phyloP scores from a whole-genome alignment of 2,888 invertebrate species.

The Agrypnus murinus region DNA sequence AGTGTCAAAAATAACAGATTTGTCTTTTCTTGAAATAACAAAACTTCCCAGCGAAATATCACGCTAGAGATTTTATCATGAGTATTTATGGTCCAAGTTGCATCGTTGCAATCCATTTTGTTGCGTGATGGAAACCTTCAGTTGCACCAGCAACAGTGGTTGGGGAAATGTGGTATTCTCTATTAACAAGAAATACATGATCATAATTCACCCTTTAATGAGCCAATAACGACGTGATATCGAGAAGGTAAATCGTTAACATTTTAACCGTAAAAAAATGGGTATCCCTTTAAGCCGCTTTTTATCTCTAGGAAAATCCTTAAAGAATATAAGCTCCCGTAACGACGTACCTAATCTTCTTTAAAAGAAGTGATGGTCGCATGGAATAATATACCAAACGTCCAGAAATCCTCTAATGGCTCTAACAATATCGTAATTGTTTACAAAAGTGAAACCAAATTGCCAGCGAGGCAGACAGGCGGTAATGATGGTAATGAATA shows the following conservation, averaged over 20 bases:
- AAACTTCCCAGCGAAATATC: not conserved
- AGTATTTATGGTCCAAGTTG: not conserved
- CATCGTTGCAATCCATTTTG: not conserved
- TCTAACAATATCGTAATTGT: too few relatives aligned
- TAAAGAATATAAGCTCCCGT: slow-evolving; percentile 17
- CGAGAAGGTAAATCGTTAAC: slow-evolving; percentile 6
- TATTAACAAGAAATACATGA: not conserved
- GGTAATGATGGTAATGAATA: too few relatives aligned
- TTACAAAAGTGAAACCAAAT: too few relatives aligned
- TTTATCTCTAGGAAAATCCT: slow-evolving; percentile 16
- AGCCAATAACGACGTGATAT: not conserved
- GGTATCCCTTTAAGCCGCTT: not conserved
- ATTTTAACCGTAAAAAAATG: slow-evolving; percentile 20
- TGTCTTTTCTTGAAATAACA: too few relatives aligned
- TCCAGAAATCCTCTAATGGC: too few relatives aligned
- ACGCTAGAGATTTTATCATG: not conserved
- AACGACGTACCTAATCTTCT: slow-evolving; percentile 24
- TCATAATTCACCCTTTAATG: not conserved
- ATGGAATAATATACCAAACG: not conserved
- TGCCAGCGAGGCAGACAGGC: too few relatives aligned
- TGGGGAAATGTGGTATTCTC: not conserved
- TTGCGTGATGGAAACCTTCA: not conserved
- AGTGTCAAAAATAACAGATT: too few relatives aligned
- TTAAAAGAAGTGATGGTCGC: slow-evolving; percentile 17
- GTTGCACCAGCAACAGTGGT: not conserved